A percentile compares a stretch with the other conserved stretches of the same genome.
Evolutionary conservation across 2,888 invertebrate species (phyloP).

Genomic region (Diaperis boleti): DNA sequence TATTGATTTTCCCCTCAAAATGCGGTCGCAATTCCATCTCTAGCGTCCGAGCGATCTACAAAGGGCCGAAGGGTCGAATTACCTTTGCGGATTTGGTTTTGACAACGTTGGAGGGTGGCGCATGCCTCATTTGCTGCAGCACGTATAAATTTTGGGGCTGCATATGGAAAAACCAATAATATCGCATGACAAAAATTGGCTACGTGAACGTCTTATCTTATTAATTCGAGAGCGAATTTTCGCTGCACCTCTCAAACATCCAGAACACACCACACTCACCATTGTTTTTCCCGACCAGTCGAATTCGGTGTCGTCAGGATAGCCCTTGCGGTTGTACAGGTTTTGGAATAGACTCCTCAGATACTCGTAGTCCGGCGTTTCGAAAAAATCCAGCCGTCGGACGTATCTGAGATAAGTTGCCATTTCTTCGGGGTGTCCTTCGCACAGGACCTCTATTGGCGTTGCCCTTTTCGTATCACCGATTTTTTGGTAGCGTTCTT

Average conservation of each 20-base stretch:
- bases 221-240: no score
- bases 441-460: slow-evolving; percentile 93
- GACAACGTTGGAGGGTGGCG: slow-evolving; percentile 86
- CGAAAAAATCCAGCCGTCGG: slow-evolving; percentile 97
- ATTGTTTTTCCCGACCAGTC: slow-evolving; percentile 91
- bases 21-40: neutral
- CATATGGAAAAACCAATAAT: slow-evolving; percentile 62
- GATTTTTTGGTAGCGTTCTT: slow-evolving; percentile 99
- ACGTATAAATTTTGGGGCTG: slow-evolving; percentile 84
- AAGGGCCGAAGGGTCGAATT: no score
- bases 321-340: slow-evolving; percentile 88
- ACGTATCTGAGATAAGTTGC: slow-evolving; percentile 98
- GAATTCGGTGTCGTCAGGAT: slow-evolving; percentile 91
- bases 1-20: neutral
- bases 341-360: slow-evolving; percentile 95
- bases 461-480: slow-evolving; percentile 99
- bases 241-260: no score
- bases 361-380: slow-evolving; percentile 99
- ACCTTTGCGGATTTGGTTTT: slow-evolving; percentile 80
- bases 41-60: slow-evolving; percentile 3
- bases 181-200: no score
- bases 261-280: no score
- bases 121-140: slow-evolving; percentile 85
- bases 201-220: no score
- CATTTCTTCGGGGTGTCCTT: slow-evolving; percentile 94